These are phyloP conservation scores for Sebastes elongatus DNA, from an alignment of 2,797 vertebrate genomes.

Conservation along the genomic window DNA sequence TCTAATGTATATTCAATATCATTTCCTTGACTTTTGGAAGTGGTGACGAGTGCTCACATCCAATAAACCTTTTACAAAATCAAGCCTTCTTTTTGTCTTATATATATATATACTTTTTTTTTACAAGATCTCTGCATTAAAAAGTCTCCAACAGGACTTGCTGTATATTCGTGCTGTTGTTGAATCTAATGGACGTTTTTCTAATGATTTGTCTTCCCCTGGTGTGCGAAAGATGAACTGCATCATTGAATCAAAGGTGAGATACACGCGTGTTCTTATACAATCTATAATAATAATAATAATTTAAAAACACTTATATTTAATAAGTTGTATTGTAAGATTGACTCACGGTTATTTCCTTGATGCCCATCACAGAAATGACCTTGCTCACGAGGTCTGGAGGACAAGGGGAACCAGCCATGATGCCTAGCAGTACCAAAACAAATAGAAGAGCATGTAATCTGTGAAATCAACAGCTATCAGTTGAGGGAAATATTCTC, in stretches of 20 bases:
- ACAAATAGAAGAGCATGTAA: background rate
- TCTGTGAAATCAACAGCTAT: background rate
- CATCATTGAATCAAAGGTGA: background rate
- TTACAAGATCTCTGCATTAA: background rate
- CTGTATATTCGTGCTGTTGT: background rate
- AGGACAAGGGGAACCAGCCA: conserved; percentile 88
- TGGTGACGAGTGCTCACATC: conserved; percentile 43
- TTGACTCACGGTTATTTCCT: conserved; percentile 84
- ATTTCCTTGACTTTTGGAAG: conserved; percentile 55
- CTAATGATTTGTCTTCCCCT: conserved; percentile 44
- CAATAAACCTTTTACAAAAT: conserved; percentile 72
- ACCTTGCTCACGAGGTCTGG: conserved; percentile 83
- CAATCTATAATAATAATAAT: background rate
- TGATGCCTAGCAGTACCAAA: conserved; percentile 77
- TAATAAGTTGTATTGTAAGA: background rate
- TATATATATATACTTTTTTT: background rate
- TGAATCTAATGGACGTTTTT: background rate
- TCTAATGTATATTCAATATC: conserved; percentile 61
- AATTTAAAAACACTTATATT: background rate
- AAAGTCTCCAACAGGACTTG: background rate
- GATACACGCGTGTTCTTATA: background rate
- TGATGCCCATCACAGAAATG: conserved; percentile 78
- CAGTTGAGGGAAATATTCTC: background rate
- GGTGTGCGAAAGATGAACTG: conserved; percentile 25
- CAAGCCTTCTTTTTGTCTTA: background rate